These are phyloP conservation scores for Anthrax anthrax DNA, from an alignment of 2,888 invertebrate genomes.

Conservation along the genomic window DNA sequence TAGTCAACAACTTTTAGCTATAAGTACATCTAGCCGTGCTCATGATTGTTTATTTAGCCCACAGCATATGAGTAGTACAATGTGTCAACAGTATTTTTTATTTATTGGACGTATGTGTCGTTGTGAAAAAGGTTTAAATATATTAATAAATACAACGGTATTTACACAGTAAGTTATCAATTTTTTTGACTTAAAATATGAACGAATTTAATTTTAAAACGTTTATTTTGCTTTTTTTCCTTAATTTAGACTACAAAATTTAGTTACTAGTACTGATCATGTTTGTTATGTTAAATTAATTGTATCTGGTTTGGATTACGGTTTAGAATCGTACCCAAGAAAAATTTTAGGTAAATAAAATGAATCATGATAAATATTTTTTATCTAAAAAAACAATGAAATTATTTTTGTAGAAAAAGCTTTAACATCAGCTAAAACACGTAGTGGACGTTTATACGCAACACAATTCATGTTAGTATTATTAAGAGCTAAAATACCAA, in stretches of 20 bases:
- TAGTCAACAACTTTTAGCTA: conserved; percentile 54
- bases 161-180: conserved; percentile 53
- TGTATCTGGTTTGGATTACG: conserved; percentile 82
- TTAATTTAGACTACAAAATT: conserved; percentile 59
- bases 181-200: too few relatives aligned
- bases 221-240: conserved; percentile 10
- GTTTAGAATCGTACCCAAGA: conserved; percentile 54
- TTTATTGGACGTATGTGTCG: conserved; percentile 79
- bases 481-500: conserved; percentile 53
- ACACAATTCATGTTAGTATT: conserved; percentile 83
- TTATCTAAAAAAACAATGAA: too few relatives aligned
- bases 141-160: conserved; percentile 59
- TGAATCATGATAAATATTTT: background rate
- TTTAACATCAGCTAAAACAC: conserved; percentile 35
- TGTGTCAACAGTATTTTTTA: conserved; percentile 89
- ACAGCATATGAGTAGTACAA: conserved; percentile 72
- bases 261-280: conserved; percentile 70
- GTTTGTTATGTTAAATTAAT: conserved; percentile 90
- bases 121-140: conserved; percentile 48
- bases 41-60: conserved; percentile 82
- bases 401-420: conserved; percentile 37
- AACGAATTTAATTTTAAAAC: background rate
- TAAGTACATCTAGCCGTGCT: conserved; percentile 57
- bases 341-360: conserved; percentile 37
- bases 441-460: conserved; percentile 58